Conservation (phyloP, 2,888 invertebrate species). For the Strigamia transsilvanica region DNA sequence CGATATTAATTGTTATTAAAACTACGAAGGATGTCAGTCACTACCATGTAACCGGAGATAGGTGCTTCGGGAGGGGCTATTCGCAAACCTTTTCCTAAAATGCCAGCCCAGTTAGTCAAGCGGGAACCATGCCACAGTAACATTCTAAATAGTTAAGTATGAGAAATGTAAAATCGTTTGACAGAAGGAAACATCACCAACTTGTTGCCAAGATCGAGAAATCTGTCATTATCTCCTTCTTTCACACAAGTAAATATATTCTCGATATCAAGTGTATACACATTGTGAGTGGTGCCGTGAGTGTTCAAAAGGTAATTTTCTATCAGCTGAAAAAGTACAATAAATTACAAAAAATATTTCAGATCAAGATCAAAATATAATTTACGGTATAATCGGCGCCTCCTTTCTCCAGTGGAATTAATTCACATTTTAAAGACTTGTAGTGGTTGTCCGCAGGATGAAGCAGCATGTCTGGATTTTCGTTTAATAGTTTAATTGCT, state of each 20-base stretch:
- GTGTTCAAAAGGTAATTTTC: slow-evolving; percentile 65
- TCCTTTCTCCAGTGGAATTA: slow-evolving; percentile 62
- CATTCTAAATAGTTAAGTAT: slow-evolving; percentile 59
- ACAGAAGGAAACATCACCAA: background rate
- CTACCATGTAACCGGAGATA: slow-evolving; percentile 67
- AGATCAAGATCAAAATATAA: background rate
- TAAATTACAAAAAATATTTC: background rate
- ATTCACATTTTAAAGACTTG: slow-evolving; percentile 64
- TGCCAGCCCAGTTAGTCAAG: slow-evolving; percentile 67
- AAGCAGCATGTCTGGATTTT: slow-evolving; percentile 59
- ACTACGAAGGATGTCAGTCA: background rate
- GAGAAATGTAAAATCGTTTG: no score
- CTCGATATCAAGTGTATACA: slow-evolving; percentile 65
- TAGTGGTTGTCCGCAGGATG: slow-evolving; percentile 67
- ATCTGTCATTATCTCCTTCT: slow-evolving; percentile 62
- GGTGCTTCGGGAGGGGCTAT: slow-evolving; percentile 69
- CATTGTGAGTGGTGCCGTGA: slow-evolving; percentile 66
- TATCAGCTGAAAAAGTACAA: slow-evolving; percentile 62
- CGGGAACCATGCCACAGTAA: slow-evolving; percentile 68
- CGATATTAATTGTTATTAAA: slow-evolving; percentile 4
- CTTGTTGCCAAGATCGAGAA: slow-evolving; percentile 65
- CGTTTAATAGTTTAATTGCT: slow-evolving; percentile 65
- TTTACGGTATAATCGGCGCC: slow-evolving; percentile 63
- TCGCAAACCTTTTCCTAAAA: slow-evolving; percentile 66
- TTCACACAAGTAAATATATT: slow-evolving; percentile 64